These are phyloP conservation scores for Periophthalmus modestus DNA, from an alignment of 2,113 vertebrate species.

Conservation along the genomic window DNA sequence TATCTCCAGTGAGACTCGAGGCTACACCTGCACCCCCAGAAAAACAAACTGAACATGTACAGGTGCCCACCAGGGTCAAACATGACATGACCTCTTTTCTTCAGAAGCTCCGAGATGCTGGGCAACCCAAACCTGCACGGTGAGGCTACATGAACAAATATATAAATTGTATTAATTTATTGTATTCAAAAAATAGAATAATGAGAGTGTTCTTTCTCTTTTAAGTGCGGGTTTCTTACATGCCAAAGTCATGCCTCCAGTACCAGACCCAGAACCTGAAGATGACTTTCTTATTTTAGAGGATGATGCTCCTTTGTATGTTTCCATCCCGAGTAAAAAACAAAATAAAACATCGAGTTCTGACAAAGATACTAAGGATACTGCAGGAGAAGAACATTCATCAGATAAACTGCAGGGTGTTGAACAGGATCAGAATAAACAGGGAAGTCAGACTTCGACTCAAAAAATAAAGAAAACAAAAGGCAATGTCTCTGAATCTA, in stretches of 20 bases:
- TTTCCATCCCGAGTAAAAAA: constrained; percentile 64
- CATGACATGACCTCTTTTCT: constrained; percentile 53
- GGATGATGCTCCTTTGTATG: constrained; percentile 54
- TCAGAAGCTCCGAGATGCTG: constrained; percentile 52
- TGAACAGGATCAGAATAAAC: not conserved
- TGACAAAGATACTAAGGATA: constrained; percentile 17
- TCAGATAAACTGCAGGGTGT: constrained; percentile 14
- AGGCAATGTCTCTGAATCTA: not conserved
- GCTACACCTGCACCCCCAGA: not conserved
- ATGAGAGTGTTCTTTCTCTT: not conserved
- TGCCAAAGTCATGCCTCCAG: constrained; percentile 31
- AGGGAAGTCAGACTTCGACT: not conserved
- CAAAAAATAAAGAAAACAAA: constrained; percentile 14
- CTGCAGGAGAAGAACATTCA: not conserved
- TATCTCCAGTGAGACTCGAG: not conserved
- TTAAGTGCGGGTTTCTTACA: constrained; percentile 34
- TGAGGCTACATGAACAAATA: constrained; percentile 35
- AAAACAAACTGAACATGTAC: not conserved
- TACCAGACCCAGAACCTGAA: constrained; percentile 54
- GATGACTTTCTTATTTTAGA: constrained; percentile 78
- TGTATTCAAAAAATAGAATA: not conserved
- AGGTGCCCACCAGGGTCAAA: not conserved
- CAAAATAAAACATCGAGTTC: constrained; percentile 21
- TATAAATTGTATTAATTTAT: not conserved
- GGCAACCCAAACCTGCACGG: constrained; percentile 46